These are phyloP conservation scores for Hypomecis punctinalis DNA, from an alignment of 2,888 invertebrate genomes.

Conservation along the genomic window DNA sequence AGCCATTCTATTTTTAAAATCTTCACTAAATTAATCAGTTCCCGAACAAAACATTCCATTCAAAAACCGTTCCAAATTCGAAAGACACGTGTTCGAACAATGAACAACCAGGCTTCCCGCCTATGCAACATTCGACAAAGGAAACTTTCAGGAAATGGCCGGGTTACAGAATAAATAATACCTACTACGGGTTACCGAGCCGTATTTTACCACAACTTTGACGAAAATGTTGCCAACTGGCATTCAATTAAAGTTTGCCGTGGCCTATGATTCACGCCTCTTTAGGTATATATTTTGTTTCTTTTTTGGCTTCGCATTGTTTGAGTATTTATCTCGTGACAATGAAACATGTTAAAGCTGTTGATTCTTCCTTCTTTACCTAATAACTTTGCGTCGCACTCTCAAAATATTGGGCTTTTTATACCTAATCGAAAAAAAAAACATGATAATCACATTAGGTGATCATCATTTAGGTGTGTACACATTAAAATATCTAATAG, in stretches of 20 bases:
- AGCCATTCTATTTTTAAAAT: neutral
- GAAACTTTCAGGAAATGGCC: slow-evolving; percentile 76
- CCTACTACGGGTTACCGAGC: slow-evolving; percentile 59
- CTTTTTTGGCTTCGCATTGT: neutral
- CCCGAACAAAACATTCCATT: slow-evolving; percentile 23
- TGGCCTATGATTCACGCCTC: slow-evolving; percentile 9
- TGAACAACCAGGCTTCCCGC: slow-evolving; percentile 64
- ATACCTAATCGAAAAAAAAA: too few relatives aligned
- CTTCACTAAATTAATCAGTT: slow-evolving; percentile 7
- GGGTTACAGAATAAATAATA: slow-evolving; percentile 10
- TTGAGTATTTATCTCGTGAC: neutral
- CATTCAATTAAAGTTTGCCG: slow-evolving; percentile 65
- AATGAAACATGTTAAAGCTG: neutral
- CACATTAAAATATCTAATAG: too few relatives aligned
- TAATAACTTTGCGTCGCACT: too few relatives aligned
- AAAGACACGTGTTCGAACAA: slow-evolving; percentile 42
- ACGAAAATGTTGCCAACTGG: slow-evolving; percentile 67
- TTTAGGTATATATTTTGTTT: neutral
- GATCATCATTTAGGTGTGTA: too few relatives aligned
- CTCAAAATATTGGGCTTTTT: too few relatives aligned
- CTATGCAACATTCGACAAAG: slow-evolving; percentile 80
- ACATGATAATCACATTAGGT: too few relatives aligned
- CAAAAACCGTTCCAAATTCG: slow-evolving; percentile 44
- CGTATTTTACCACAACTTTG: slow-evolving; percentile 72
- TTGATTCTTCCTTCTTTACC: too few relatives aligned